phyloP scores from a whole-genome alignment of 2,888 invertebrate species.

The Hydropsyche betteni region DNA sequence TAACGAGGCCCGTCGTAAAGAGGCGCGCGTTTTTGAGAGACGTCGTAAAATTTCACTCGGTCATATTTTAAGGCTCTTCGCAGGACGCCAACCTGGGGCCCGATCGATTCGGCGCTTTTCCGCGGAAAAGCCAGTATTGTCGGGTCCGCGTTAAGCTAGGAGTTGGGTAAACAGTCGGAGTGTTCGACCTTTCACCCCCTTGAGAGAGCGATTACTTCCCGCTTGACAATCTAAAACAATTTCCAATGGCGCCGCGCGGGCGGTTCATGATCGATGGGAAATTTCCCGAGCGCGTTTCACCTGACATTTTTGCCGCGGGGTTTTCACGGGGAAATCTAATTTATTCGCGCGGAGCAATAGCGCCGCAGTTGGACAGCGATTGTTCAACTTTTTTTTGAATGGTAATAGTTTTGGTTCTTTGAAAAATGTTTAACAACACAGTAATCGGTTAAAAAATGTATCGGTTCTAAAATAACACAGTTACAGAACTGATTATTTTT shows the following conservation, averaged over 20 bases:
- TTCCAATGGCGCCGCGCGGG: slow-evolving; percentile 42
- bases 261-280: slow-evolving; percentile 49
- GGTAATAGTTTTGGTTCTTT: no score
- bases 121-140: neutral
- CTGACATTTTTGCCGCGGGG: slow-evolving; percentile 47
- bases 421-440: no score
- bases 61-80: slow-evolving; percentile 12
- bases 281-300: slow-evolving; percentile 45
- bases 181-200: slow-evolving; percentile 31
- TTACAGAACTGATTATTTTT: no score
- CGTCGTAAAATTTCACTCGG: slow-evolving; percentile 28
- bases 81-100: no score
- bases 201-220: slow-evolving; percentile 45
- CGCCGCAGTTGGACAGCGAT: no score
- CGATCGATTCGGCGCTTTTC: no score
- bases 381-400: no score
- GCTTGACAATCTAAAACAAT: slow-evolving; percentile 47
- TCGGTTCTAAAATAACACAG: no score
- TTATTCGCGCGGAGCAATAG: slow-evolving; percentile 19
- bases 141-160: neutral
- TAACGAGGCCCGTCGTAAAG: slow-evolving; percentile 10
- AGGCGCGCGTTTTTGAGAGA: slow-evolving; percentile 3
- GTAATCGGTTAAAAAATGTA: no score
- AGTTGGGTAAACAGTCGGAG: slow-evolving; percentile 10
- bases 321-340: slow-evolving; percentile 49